phyloP scores from a whole-genome alignment of 2,888 invertebrate species.

The Euphydryas editha region DNA sequence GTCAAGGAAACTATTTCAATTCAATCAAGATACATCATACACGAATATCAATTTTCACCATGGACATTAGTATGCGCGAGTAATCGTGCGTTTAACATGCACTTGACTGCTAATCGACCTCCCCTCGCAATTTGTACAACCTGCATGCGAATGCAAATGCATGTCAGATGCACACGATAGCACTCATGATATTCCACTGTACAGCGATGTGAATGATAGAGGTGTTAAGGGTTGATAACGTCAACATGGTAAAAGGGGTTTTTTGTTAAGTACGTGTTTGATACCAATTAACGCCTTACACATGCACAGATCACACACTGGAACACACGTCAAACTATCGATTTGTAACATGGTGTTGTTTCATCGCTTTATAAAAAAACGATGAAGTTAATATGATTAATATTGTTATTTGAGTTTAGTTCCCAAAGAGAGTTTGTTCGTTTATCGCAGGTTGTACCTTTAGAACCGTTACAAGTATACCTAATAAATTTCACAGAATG shows the following conservation, averaged over 20 bases:
- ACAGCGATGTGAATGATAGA: neutral
- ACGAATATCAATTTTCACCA: neutral
- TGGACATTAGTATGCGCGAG: neutral
- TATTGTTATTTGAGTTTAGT: too few relatives aligned
- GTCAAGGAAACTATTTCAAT: too few relatives aligned
- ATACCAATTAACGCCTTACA: too few relatives aligned
- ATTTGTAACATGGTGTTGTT: too few relatives aligned
- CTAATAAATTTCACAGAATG: too few relatives aligned
- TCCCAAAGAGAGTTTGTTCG: too few relatives aligned
- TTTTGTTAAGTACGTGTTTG: neutral
- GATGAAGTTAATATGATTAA: too few relatives aligned
- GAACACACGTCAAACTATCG: too few relatives aligned
- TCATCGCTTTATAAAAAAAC: too few relatives aligned
- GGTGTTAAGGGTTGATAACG: neutral
- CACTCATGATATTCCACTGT: neutral
- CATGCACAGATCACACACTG: too few relatives aligned
- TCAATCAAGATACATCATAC: neutral
- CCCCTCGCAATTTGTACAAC: constrained; percentile 12
- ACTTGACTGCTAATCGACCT: neutral
- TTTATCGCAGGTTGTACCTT: too few relatives aligned
- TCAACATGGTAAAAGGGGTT: neutral
- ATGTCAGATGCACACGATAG: neutral
- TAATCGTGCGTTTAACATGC: constrained; percentile 10
- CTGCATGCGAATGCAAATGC: constrained; percentile 14
- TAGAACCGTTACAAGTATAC: too few relatives aligned